phyloP scores from a whole-genome alignment of 2,113 vertebrate genomes.

The Lethenteron camtschaticum region DNA sequence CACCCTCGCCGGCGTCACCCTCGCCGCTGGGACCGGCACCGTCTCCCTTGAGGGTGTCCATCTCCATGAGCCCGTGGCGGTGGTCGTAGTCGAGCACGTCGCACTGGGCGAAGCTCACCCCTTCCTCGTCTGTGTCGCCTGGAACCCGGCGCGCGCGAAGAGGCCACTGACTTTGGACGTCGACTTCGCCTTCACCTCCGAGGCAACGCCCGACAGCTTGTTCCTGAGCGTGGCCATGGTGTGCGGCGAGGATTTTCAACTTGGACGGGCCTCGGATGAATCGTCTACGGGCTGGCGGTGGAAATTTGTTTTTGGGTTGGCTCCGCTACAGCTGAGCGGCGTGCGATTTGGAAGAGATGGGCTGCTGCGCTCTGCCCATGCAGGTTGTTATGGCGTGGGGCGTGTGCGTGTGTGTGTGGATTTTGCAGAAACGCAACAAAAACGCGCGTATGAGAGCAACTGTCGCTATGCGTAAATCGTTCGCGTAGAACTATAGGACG shows the following conservation, averaged over 20 bases:
- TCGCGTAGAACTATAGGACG: too few species aligned
- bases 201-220: slow-evolving; percentile 53
- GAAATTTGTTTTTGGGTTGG: too few species aligned
- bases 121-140: slow-evolving; percentile 24
- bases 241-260: neutral
- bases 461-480: too few species aligned
- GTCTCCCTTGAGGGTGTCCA: neutral
- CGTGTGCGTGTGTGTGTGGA: too few species aligned
- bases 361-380: too few species aligned
- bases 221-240: neutral
- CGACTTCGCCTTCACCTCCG: slow-evolving; percentile 77
- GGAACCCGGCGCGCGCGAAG: slow-evolving; percentile 55
- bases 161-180: slow-evolving; percentile 93
- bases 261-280: too few species aligned
- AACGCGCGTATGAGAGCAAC: too few species aligned
- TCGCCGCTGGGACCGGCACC: slow-evolving; percentile 6
- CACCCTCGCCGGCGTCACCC: slow-evolving; percentile 10
- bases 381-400: too few species aligned
- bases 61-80: slow-evolving; percentile 13
- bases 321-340: too few species aligned
- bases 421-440: too few species aligned
- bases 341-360: too few species aligned
- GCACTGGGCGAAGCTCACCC: slow-evolving; percentile 24
- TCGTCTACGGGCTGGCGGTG: too few species aligned
- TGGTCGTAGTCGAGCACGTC: slow-evolving; percentile 27